Conservation (phyloP, 2,113 vertebrate genomes). For the Xenopus tropicalis region UCB_Xtro_10.0 CM004445.2:79576501-79577000, state of each 20-base stretch:
- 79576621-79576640: constrained; percentile 91
- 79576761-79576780: constrained; percentile 31
- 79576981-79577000: too few relatives aligned
- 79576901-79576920: background rate
- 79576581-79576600: constrained; percentile 97
- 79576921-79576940: background rate
- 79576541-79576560: constrained; percentile 93
- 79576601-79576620: constrained; percentile 94
- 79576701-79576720: background rate
- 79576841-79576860: constrained; percentile 34
- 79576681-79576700: background rate
- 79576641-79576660: constrained; percentile 80
- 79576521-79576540: constrained; percentile 96
- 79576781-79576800: constrained; percentile 22
- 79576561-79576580: constrained; percentile 95
- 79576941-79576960: too few relatives aligned
- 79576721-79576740: constrained; percentile 4
- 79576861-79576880: constrained; percentile 21
- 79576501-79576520: constrained; percentile 97
- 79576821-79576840: constrained; percentile 38
- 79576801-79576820: constrained; percentile 33
- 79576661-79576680: background rate
- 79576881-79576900: constrained; percentile 13
- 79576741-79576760: constrained; percentile 14
- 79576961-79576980: too few relatives aligned